phyloP scores from a whole-genome alignment of 2,113 vertebrate genomes.

The Neogale vison region DNA sequence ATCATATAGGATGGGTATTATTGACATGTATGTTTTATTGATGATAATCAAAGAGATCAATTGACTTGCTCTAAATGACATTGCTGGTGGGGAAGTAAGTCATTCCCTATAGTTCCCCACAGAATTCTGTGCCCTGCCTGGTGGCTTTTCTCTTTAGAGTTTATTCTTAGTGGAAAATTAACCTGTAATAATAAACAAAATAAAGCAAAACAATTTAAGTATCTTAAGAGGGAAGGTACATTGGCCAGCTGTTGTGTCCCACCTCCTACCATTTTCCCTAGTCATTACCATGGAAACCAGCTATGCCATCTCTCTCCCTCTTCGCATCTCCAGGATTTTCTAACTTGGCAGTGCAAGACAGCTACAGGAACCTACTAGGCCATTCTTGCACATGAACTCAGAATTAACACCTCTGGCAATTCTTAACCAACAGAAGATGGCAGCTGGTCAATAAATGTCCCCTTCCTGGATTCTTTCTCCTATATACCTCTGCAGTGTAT shows the following conservation, averaged over 20 bases:
- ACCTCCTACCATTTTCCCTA: background rate
- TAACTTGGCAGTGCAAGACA: background rate
- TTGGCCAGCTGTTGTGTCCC: background rate
- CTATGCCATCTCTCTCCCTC: background rate
- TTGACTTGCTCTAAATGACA: background rate
- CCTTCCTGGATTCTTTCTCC: background rate
- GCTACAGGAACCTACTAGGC: background rate
- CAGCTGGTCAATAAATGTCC: background rate
- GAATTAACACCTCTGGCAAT: background rate
- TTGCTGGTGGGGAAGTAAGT: background rate
- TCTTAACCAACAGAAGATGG: background rate
- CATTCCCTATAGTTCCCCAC: background rate
- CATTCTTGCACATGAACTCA: background rate
- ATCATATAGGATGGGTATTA: background rate
- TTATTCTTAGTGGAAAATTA: slow-evolving; percentile 36
- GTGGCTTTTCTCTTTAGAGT: background rate
- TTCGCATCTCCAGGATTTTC: background rate
- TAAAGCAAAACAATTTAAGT: slow-evolving; percentile 1
- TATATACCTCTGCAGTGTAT: background rate
- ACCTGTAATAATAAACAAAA: background rate
- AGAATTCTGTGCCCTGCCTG: background rate
- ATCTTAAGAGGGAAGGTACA: background rate
- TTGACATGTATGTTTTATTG: background rate
- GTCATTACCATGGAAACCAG: background rate
- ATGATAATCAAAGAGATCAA: background rate